Evolutionary conservation across 2,888 invertebrate genomes (phyloP).

Genomic region (Caenorhabditis angaria): DNA sequence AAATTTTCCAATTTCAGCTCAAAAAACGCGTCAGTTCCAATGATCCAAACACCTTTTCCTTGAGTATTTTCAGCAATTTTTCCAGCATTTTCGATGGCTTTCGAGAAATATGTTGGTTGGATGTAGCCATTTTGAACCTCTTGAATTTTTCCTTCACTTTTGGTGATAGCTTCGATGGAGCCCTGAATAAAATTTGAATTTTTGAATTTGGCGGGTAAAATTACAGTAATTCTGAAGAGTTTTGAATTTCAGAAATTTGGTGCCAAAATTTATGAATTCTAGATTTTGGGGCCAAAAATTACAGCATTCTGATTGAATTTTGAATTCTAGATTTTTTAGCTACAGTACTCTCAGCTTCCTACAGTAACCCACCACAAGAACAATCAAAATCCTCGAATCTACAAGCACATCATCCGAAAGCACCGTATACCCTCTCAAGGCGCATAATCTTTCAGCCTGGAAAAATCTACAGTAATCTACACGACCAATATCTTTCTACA

Average conservation of each 20-base stretch:
- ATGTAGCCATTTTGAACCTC: background rate
- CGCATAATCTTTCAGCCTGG: slow-evolving; percentile 74
- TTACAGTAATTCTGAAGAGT: too few species aligned
- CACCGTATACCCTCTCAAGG: slow-evolving; percentile 73
- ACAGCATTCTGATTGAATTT: too few species aligned
- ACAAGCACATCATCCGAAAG: slow-evolving; percentile 73
- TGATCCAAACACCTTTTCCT: slow-evolving; percentile 41
- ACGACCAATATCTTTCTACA: background rate
- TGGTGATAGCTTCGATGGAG: background rate
- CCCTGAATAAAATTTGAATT: background rate
- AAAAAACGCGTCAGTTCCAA: slow-evolving; percentile 21
- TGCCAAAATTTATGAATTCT: background rate
- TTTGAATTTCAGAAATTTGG: background rate
- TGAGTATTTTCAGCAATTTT: slow-evolving; percentile 6
- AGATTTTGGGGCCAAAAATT: too few species aligned
- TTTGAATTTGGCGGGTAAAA: background rate
- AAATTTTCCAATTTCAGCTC: too few species aligned
- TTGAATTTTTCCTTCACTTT: background rate
- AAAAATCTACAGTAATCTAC: background rate
- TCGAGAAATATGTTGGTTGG: background rate
- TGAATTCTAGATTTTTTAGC: background rate
- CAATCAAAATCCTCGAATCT: slow-evolving; percentile 73
- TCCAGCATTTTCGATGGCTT: slow-evolving; percentile 23
- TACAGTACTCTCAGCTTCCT: background rate
- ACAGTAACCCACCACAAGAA: slow-evolving; percentile 73